phyloP scores from a whole-genome alignment of 2,113 vertebrate genomes.

The Anolis sagrei region DNA sequence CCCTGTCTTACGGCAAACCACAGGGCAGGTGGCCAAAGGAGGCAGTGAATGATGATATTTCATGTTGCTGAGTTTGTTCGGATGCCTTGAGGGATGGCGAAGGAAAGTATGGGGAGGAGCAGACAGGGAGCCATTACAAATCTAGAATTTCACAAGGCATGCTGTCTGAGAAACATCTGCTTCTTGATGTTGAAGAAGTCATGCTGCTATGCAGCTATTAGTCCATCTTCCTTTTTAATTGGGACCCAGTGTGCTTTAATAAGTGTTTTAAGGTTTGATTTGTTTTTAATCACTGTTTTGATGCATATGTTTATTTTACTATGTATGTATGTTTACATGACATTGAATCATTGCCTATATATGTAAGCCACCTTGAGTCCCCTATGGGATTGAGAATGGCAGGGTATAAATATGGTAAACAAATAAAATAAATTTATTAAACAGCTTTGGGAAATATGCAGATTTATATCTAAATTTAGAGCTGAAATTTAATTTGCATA shows the following conservation, averaged over 20 bases:
- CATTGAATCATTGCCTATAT: no score
- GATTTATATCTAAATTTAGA: neutral
- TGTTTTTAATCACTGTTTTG: no score
- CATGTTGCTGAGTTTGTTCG: constrained; percentile 38
- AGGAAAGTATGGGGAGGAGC: neutral
- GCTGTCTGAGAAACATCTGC: constrained; percentile 2
- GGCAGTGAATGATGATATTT: constrained; percentile 27
- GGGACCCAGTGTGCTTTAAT: neutral
- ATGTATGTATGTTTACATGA: no score
- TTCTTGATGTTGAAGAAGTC: neutral
- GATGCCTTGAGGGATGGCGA: neutral
- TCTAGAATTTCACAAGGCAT: neutral
- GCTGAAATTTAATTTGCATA: neutral
- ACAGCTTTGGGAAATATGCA: neutral
- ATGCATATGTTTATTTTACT: no score
- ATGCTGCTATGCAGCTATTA: neutral
- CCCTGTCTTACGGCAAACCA: constrained; percentile 47
- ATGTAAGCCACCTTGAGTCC: no score
- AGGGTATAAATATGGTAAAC: no score
- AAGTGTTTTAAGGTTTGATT: no score
- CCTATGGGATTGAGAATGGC: no score
- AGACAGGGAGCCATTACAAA: neutral
- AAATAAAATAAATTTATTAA: no score
- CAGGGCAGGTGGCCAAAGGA: constrained; percentile 50
- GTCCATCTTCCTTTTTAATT: neutral